Evolutionary conservation across 2,797 vertebrate genomes (phyloP), one percentile per base, ranked within the genome.

Genomic region (Australoheros facetus): DNA sequence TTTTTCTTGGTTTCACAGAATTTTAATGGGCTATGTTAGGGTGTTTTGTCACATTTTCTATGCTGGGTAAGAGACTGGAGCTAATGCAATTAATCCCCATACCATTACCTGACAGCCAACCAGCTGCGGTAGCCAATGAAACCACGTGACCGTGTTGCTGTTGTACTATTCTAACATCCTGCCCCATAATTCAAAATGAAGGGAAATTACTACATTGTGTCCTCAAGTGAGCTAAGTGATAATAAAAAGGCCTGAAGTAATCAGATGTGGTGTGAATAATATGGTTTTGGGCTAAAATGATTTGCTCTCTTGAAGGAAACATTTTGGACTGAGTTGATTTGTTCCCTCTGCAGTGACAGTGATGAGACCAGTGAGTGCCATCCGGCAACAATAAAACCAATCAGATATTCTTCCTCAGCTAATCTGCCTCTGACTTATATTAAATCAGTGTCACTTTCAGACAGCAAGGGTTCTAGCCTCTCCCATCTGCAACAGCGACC

Each of bases 81-180:
- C 90, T 91, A 93, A 93, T 93, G 85, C 78, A 91, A 90, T 94
- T 91, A 93, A 89, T 90, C 85, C 89, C 72, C 82, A 82, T 58
- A 71, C 71, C 79, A 80, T 90, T 85, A 89, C 88, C 90, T 91
- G 83, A 89, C 45, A 75, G 82, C 86, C 78, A 88, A 84, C 85
- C 77, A 81, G 84, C 78, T 88, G 82, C 70, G 75, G 79, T 79
- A 82, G 89, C 86, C 85, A 89, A 80, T 84, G 66, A 82, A 58
- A 55, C 74, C 77, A 85, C 17, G 23, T 77, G 87, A 58, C 53
- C 55, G 13, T 66, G 70, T 75, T 85, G 60, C 71, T 58, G 64
- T 75, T 85, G 64, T 71, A 58, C 73, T 57, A 32, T 79, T 80
- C 34, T 54, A 55, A 80, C 32, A 16, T 12, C 48, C 64, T 32